phyloP scores from a whole-genome alignment of 2,113 vertebrate species.

The Brachyhypopomus gauderio region DNA sequence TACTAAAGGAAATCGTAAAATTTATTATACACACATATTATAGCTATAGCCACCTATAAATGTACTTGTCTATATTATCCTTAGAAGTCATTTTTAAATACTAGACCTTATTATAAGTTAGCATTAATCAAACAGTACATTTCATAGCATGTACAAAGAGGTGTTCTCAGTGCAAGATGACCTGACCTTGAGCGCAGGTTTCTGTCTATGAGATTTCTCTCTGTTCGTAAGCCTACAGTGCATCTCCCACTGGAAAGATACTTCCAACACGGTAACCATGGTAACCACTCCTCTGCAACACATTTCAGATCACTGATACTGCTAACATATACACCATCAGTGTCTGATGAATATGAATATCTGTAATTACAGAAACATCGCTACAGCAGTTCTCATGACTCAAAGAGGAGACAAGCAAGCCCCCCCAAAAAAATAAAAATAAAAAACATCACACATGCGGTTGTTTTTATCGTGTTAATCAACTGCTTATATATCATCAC shows the following conservation, averaged over 20 bases:
- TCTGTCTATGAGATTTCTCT: conserved; percentile 26
- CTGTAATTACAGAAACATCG: conserved; percentile 28
- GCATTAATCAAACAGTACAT: background rate
- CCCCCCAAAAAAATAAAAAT: no score
- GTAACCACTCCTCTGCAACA: conserved; percentile 44
- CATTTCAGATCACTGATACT: conserved; percentile 39
- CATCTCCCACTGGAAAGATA: conserved; percentile 37
- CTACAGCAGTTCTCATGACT: conserved; percentile 33
- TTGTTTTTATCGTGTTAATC: background rate
- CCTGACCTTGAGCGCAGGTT: conserved; percentile 4
- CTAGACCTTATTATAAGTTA: conserved; percentile 1
- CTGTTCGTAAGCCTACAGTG: conserved; percentile 19
- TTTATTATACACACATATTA: background rate
- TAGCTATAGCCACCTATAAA: background rate
- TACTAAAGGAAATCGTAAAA: background rate
- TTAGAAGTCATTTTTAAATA: background rate
- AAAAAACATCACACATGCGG: background rate
- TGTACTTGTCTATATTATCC: background rate
- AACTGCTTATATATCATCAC: background rate
- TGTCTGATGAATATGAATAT: conserved; percentile 9
- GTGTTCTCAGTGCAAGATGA: conserved; percentile 9
- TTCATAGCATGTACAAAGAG: background rate
- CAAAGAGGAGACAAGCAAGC: background rate
- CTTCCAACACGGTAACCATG: conserved; percentile 47
- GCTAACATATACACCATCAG: conserved; percentile 25